phyloP scores from a whole-genome alignment of 2,888 invertebrate species.

The Xiphydria camelus region DNA sequence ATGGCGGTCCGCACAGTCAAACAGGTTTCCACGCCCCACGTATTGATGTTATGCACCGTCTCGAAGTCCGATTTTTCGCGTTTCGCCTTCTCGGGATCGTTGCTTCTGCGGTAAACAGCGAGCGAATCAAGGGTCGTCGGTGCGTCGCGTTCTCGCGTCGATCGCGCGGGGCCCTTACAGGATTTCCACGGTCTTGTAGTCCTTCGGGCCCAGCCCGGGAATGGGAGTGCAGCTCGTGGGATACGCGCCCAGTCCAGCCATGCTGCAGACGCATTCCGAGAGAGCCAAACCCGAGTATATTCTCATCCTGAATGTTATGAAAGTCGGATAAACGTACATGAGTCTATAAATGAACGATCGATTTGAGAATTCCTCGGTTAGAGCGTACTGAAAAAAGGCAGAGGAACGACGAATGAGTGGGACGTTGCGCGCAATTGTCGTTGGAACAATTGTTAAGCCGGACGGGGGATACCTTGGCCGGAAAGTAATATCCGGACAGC shows the following conservation, averaged over 20 bases:
- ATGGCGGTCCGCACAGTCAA: slow-evolving; percentile 84
- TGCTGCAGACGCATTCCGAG: slow-evolving; percentile 91
- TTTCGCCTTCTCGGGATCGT: slow-evolving; percentile 58
- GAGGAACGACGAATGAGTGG: too few species aligned
- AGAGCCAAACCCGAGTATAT: slow-evolving; percentile 89
- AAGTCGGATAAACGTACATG: slow-evolving; percentile 84
- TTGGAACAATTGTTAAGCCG: too few species aligned
- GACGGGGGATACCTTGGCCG: slow-evolving; percentile 75
- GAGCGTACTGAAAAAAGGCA: slow-evolving; percentile 82
- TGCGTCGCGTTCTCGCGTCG: too few species aligned
- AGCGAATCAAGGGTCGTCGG: not conserved
- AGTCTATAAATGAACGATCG: slow-evolving; percentile 77
- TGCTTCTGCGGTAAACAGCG: slow-evolving; percentile 40
- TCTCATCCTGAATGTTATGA: slow-evolving; percentile 85
- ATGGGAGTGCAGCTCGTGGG: slow-evolving; percentile 73
- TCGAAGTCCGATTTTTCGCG: slow-evolving; percentile 69
- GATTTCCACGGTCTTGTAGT: slow-evolving; percentile 66
- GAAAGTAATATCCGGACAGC: slow-evolving; percentile 69
- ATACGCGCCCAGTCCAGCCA: slow-evolving; percentile 90
- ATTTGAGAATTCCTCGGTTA: slow-evolving; percentile 75
- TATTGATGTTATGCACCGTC: slow-evolving; percentile 82
- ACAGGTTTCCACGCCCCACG: slow-evolving; percentile 79
- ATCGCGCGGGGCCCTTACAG: slow-evolving; percentile 57
- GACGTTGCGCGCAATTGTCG: too few species aligned
- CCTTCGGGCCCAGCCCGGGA: slow-evolving; percentile 82